A percentile compares a stretch with the other conserved stretches of the same genome.
These are phyloP conservation scores for Ptilodon capucinus DNA, from an alignment of 2,888 invertebrate genomes.

Conservation along the genomic window DNA sequence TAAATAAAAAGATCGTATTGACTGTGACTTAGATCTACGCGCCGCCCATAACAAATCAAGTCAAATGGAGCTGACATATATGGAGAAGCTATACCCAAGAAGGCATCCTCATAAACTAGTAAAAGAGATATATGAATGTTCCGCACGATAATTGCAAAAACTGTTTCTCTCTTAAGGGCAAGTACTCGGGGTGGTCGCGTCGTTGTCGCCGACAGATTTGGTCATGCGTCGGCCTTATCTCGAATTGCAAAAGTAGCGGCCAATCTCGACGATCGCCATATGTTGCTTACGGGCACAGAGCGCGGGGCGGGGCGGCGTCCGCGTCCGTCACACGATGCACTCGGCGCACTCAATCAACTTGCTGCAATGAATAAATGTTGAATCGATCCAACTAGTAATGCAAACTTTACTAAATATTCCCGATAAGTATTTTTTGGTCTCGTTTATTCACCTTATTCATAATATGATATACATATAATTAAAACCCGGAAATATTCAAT, in stretches of 20 bases:
- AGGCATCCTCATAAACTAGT: not conserved
- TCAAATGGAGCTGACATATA: not conserved
- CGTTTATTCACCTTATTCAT: too few relatives aligned
- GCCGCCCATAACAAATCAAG: not conserved
- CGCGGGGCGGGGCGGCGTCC: too few relatives aligned
- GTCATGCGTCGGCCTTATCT: constrained; percentile 40
- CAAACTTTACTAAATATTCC: too few relatives aligned
- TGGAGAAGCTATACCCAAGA: not conserved
- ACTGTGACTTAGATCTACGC: not conserved
- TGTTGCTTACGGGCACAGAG: constrained; percentile 42
- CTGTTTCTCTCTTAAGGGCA: constrained; percentile 24
- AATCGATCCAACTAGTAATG: constrained; percentile 36
- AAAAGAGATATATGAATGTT: constrained; percentile 9
- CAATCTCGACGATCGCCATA: constrained; percentile 27
- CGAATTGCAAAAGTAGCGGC: constrained; percentile 33
- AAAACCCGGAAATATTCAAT: too few relatives aligned
- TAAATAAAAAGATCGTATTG: not conserved
- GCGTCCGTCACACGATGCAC: constrained; percentile 24
- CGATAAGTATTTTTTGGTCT: too few relatives aligned
- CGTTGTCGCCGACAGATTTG: constrained; percentile 32
- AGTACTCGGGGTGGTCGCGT: constrained; percentile 25
- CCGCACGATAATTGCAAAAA: constrained; percentile 1
- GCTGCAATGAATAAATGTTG: constrained; percentile 48
- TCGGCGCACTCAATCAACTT: constrained; percentile 38
- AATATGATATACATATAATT: too few relatives aligned